A percentile compares a stretch with the other conserved stretches of the same genome.
phyloP scores from a whole-genome alignment of 2,797 vertebrate genomes.

The Neosilurus mollespiculum region DNA sequence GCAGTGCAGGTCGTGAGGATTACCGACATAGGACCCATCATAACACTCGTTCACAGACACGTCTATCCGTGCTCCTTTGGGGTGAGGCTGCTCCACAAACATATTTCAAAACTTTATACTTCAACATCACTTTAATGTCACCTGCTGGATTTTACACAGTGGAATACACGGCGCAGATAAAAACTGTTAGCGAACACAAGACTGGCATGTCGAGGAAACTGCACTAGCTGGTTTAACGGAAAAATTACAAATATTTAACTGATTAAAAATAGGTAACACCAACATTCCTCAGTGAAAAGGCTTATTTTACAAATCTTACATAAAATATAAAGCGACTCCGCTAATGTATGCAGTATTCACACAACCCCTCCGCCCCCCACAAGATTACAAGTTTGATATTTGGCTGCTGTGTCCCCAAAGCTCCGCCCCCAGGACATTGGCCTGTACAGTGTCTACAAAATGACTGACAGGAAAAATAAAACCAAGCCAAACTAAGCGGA shows the following conservation, averaged over 20 bases:
- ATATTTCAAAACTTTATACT: not conserved
- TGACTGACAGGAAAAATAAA: not conserved
- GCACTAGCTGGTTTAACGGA: not conserved
- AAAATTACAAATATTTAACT: too few relatives aligned
- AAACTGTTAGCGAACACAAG: too few relatives aligned
- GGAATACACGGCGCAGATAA: not conserved
- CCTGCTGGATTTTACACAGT: not conserved
- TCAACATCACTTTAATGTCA: not conserved
- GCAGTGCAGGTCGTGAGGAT: constrained; percentile 98
- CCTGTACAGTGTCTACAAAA: not conserved
- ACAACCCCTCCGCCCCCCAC: too few relatives aligned
- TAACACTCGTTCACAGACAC: constrained; percentile 99
- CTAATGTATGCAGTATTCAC: too few relatives aligned
- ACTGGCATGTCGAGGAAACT: not conserved
- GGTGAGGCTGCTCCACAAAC: constrained; percentile 83
- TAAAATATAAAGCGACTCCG: not conserved
- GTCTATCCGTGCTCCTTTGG: constrained; percentile 98
- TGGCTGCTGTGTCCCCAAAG: not conserved
- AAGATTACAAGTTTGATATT: not conserved
- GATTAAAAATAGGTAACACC: not conserved
- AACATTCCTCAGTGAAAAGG: not conserved
- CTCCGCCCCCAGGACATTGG: not conserved
- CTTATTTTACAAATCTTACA: not conserved
- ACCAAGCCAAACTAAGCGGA: not conserved
- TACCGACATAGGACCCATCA: constrained; percentile 96